Conservation (phyloP, 2,797 vertebrate genomes). For the Tenualosa ilisha region DNA sequence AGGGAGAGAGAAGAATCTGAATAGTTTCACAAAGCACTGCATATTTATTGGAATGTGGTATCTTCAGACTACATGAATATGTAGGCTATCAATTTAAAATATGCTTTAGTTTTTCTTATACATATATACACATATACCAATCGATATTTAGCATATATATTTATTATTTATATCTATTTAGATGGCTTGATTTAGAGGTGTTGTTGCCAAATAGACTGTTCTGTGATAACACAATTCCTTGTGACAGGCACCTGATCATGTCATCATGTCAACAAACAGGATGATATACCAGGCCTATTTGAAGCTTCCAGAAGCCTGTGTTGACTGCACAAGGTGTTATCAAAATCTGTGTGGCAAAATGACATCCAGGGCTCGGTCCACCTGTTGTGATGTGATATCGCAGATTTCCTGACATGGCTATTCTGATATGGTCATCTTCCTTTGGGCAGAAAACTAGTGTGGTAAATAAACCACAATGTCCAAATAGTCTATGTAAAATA, state of each 20-base stretch:
- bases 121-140: neutral
- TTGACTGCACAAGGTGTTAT: neutral
- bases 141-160: neutral
- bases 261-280: neutral
- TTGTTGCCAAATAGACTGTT: neutral
- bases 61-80: no score
- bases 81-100: neutral
- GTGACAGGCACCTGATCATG: neutral
- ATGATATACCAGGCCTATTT: neutral
- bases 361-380: neutral
- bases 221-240: neutral
- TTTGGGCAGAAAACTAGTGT: neutral
- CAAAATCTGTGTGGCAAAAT: neutral
- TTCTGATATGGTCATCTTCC: neutral
- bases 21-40: neutral
- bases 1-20: neutral
- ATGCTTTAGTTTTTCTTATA: neutral
- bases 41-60: neutral
- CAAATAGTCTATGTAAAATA: neutral
- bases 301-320: neutral
- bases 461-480: neutral
- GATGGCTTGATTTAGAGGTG: neutral
- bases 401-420: neutral
- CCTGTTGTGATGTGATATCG: neutral
- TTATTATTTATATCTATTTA: neutral